Base-by-base conservation (phyloP, 2,797 vertebrate genomes). In the Hippopotamyrus pictus region DNA sequence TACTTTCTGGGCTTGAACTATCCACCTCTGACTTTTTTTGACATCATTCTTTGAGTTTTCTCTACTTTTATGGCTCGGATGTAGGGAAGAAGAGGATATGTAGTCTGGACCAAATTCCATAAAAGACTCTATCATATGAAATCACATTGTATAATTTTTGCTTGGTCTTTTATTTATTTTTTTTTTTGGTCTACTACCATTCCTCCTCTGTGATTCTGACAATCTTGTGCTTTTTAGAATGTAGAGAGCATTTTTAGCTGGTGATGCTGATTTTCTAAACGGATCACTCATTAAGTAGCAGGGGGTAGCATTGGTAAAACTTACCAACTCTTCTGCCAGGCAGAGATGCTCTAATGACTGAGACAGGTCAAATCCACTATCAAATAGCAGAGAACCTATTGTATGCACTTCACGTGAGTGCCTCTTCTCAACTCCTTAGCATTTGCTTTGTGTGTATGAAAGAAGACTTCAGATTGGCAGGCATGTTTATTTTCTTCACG, bases 61-160 rank as follows among this genome's bases (percentile, higher is more conserved):
- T 84, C 73, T n/a, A 22, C 37, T 44, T 87, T 46, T 62, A 85
- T 22, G 54, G 12, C 44, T 88, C 17, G 33, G 44, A 65, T 87
- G 29, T 41, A 48, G 62, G 50, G 46, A 3, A 62, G 50, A 76
- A 59, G 6, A 59, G 29, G 46, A 41, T 50, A 14, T 59, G 69
- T 87, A n/a, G 90, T 29, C 86, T 48, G 87, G 88, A 86, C 50
- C 62, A n/a, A 62, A 82, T 86, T 65, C 48, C 12, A 50, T 86
- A 79, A 62, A 41, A 79, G 89, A 65, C 46, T 76, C 46, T 62
- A 76, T 88, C 79, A 88, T 86, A 86, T 86, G 90, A 89, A 91
- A 90, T 89, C 87, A 59, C 88, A 89, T 53, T 25, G 11, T 57
- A 85, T 33, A 6, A 65, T 29, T 48, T 89, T 89, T 65, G 29